These are phyloP conservation scores for Glaucomys volans DNA, from an alignment of 2,113 vertebrate species.

Conservation along the genomic window DNA sequence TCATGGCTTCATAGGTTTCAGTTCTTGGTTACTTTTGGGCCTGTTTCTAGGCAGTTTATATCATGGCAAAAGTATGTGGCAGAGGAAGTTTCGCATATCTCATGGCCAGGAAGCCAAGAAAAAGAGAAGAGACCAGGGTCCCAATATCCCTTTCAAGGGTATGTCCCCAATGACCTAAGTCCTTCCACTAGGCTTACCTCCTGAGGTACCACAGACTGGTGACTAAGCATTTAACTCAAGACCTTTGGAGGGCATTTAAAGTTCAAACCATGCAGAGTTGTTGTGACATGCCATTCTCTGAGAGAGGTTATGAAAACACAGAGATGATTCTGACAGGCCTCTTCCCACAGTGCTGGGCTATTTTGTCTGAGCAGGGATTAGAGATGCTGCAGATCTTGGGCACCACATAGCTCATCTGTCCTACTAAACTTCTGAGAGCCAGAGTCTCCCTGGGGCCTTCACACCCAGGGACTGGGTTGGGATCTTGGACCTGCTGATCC, in stretches of 20 bases:
- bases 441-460: constrained; percentile 2
- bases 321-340: neutral
- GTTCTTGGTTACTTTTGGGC: neutral
- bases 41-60: neutral
- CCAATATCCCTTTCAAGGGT: neutral
- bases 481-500: constrained; percentile 36
- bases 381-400: neutral
- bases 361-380: constrained; percentile 6
- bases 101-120: neutral
- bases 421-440: constrained; percentile 23
- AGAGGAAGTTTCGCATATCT: neutral
- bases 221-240: neutral
- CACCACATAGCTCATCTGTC: neutral
- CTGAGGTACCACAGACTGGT: neutral
- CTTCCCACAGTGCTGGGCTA: neutral
- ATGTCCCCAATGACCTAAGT: neutral
- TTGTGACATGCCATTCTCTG: neutral
- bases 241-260: neutral
- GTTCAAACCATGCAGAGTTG: neutral
- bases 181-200: neutral
- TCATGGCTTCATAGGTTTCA: neutral
- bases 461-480: neutral
- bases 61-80: neutral
- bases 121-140: neutral
- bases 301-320: neutral